Percentiles rank a stretch among this genome's conserved stretches.
Evolutionary conservation across 2,113 vertebrate species (phyloP).

Genomic region (Sinocyclocheilus anshuiensis): DNA sequence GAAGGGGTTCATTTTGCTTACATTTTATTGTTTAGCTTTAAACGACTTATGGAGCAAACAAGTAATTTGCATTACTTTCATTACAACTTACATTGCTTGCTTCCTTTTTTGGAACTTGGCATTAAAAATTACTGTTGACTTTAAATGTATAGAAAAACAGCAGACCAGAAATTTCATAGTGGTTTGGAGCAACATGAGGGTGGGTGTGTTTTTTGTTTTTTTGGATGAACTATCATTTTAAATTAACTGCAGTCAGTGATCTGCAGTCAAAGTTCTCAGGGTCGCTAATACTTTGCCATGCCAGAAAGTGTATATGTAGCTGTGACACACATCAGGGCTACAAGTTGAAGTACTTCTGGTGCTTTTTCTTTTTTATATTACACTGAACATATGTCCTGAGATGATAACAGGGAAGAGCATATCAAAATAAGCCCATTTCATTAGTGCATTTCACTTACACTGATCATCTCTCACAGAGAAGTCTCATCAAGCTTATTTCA

Average conservation of each 20-base stretch:
- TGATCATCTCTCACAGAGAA: conserved; percentile 23
- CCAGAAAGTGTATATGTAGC: too few species aligned
- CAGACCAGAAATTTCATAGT: too few species aligned
- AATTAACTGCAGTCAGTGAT: too few species aligned
- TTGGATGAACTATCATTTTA: too few species aligned
- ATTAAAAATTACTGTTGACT: too few species aligned
- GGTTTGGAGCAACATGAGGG: too few species aligned
- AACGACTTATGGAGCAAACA: neutral
- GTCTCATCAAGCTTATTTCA: conserved; percentile 1
- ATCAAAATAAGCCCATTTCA: conserved; percentile 14
- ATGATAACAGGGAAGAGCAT: conserved; percentile 31
- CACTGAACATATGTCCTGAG: conserved; percentile 26
- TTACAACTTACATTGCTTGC: too few species aligned
- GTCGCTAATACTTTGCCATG: too few species aligned
- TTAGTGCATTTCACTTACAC: conserved; percentile 17
- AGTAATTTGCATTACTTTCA: neutral
- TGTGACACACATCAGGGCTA: neutral
- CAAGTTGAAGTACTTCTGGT: conserved; percentile 16
- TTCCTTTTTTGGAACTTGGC: too few species aligned
- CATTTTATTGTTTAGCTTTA: neutral
- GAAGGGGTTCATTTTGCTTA: neutral
- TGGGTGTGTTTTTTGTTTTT: too few species aligned
- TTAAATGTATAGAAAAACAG: too few species aligned
- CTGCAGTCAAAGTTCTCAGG: too few species aligned
- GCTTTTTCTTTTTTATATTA: neutral